Evolutionary conservation across 2,797 vertebrate genomes (phyloP).

Genomic region (Argya squamiceps): DNA sequence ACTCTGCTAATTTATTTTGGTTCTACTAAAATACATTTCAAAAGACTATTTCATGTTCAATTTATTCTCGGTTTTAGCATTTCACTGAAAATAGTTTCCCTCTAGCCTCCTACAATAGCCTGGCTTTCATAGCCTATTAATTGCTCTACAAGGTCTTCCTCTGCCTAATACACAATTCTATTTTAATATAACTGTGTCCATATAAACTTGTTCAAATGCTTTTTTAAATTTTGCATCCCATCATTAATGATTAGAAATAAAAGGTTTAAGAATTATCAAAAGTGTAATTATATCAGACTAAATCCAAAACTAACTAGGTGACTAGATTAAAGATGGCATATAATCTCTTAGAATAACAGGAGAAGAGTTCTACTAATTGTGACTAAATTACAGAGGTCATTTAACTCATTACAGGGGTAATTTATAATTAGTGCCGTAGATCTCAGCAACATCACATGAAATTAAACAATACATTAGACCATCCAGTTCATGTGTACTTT

Average conservation of each 20-base stretch:
- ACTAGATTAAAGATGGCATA: neutral
- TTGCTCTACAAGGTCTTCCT: neutral
- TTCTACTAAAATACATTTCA: neutral
- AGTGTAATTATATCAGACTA: neutral
- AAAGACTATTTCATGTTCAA: neutral
- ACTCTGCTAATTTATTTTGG: neutral
- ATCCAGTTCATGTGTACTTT: neutral
- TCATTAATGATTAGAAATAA: neutral
- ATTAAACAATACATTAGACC: neutral
- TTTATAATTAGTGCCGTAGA: neutral
- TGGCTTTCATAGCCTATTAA: neutral
- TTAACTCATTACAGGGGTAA: neutral
- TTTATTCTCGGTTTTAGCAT: neutral
- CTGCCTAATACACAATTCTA: neutral
- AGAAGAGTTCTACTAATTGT: neutral
- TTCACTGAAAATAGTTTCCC: neutral
- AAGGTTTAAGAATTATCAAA: neutral
- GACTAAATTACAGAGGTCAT: neutral
- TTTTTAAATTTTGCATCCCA: neutral
- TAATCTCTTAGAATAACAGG: neutral
- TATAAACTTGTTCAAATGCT: neutral
- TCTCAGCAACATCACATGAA: neutral
- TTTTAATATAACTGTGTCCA: neutral
- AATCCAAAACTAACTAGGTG: neutral
- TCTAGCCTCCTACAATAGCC: neutral